A percentile compares a stretch with the other conserved stretches of the same genome.
These are phyloP conservation scores for Gastrophryne carolinensis DNA, from an alignment of 2,797 vertebrate genomes.

Conservation along the genomic window DNA sequence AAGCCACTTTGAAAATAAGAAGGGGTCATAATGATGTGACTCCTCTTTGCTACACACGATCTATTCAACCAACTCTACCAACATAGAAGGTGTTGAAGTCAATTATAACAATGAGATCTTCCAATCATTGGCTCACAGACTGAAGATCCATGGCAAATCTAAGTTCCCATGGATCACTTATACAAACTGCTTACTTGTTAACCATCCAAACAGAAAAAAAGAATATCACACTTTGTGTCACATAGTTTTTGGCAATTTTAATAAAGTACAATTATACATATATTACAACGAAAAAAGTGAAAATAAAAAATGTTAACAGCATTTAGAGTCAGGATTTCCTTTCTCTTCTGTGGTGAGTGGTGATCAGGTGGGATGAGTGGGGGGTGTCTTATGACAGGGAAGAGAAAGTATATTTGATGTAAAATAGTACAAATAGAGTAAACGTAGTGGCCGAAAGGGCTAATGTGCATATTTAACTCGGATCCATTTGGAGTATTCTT, in stretches of 20 bases:
- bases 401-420: not conserved
- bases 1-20: too few species aligned
- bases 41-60: too few species aligned
- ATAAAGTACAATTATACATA: slow-evolving; percentile 79
- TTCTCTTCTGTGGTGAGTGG: slow-evolving; percentile 51
- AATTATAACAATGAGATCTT: not conserved
- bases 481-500: not conserved
- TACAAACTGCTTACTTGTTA: not conserved
- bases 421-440: not conserved
- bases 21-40: too few species aligned
- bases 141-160: not conserved
- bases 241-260: slow-evolving; percentile 82
- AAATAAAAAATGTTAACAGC: slow-evolving; percentile 62
- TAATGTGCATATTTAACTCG: slow-evolving; percentile 17
- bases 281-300: slow-evolving; percentile 75
- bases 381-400: not conserved
- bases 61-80: too few species aligned
- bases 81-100: too few species aligned
- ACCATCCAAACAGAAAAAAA: not conserved
- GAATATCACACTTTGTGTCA: not conserved
- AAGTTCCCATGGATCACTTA: not conserved
- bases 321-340: slow-evolving; percentile 61
- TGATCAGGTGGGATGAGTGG: not conserved
- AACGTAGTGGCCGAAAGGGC: not conserved
- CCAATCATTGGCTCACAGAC: not conserved